Evolutionary conservation across 2,888 invertebrate species (phyloP).

Genomic region (Microplitis deprimator): DNA sequence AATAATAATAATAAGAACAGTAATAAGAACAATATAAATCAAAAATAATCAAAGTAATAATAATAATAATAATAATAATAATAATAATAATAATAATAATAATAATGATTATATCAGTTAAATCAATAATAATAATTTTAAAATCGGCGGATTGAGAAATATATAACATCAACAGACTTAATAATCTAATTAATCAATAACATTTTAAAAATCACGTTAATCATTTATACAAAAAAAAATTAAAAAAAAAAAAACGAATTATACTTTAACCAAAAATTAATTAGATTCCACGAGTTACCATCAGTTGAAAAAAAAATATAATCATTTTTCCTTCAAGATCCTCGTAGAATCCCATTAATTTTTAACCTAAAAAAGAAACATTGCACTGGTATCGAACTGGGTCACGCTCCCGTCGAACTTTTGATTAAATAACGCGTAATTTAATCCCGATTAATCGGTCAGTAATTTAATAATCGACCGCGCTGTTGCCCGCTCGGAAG

Average conservation of each 20-base stretch:
- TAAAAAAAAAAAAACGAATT: neutral
- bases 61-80: neutral
- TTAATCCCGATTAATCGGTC: neutral
- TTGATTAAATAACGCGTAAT: neutral
- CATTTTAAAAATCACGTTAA: slow-evolving; percentile 55
- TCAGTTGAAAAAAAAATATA: no score
- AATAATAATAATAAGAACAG: slow-evolving; percentile 5
- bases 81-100: neutral
- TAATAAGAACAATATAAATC: neutral
- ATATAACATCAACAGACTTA: slow-evolving; percentile 70
- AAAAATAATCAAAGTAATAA: neutral
- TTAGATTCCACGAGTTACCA: no score
- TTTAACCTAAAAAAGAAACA: neutral
- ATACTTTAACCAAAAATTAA: no score
- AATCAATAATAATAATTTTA: slow-evolving; percentile 45
- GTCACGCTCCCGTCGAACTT: neutral
- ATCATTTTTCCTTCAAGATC: no score
- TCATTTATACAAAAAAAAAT: neutral
- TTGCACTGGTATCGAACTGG: slow-evolving; percentile 1
- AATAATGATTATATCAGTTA: neutral
- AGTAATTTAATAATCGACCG: no score
- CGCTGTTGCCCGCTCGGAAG: neutral
- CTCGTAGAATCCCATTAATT: no score
- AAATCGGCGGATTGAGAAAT: slow-evolving; percentile 18
- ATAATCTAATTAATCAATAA: slow-evolving; percentile 29